Percentiles rank a stretch among this genome's conserved stretches.
These are phyloP conservation scores for Tachuris rubrigastra DNA, from an alignment of 2,113 vertebrate species.

Conservation along the genomic window DNA sequence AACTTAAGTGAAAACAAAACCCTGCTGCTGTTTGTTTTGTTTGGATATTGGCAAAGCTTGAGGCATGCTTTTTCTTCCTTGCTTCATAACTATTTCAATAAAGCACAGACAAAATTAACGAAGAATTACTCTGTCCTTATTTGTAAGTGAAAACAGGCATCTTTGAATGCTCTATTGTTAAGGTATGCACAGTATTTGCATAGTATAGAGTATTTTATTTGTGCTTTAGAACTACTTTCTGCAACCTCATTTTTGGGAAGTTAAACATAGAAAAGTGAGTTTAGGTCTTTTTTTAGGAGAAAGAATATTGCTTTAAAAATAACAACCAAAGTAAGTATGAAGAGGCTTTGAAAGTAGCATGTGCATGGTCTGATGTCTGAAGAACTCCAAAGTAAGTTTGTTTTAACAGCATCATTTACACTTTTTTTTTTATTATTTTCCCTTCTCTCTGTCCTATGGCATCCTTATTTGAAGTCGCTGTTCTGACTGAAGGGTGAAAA, in stretches of 20 bases:
- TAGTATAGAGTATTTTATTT: not conserved
- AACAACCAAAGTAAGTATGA: not conserved
- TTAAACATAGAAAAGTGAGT: not conserved
- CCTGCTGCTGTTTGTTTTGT: conserved; percentile 63
- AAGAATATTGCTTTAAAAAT: not conserved
- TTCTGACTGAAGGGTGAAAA: not conserved
- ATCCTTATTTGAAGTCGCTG: not conserved
- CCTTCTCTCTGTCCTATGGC: not conserved
- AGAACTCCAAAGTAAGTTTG: not conserved
- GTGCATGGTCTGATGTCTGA: not conserved
- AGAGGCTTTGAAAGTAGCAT: not conserved
- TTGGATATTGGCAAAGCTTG: conserved; percentile 35
- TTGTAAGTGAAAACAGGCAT: conserved; percentile 44
- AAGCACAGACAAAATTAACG: conserved; percentile 38
- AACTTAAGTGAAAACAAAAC: conserved; percentile 63
- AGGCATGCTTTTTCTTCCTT: conserved; percentile 9
- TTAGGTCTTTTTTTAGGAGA: not conserved
- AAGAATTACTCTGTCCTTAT: not conserved
- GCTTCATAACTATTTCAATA: conserved; percentile 34
- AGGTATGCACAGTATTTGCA: not conserved
- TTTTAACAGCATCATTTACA: not conserved
- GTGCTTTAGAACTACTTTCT: not conserved
- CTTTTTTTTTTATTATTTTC: not conserved
- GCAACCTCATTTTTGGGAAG: not conserved
- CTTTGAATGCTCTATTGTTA: not conserved